Conservation (phyloP, 2,797 vertebrate genomes). For the Scolopax rusticola region DNA sequence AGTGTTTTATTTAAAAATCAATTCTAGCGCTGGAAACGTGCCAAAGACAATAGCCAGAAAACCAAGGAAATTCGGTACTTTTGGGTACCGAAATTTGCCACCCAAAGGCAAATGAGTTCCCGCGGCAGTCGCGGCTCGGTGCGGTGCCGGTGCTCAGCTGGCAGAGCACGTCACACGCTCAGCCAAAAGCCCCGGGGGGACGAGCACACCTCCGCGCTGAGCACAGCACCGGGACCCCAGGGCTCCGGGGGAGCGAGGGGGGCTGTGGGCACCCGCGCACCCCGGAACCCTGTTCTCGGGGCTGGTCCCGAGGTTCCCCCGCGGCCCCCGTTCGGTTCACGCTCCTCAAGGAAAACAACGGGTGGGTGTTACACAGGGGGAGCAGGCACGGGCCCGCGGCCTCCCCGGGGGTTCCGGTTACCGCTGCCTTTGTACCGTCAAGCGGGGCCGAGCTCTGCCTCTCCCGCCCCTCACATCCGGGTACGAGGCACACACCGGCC, state of each 20-base stretch:
- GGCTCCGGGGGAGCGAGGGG: neutral
- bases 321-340: neutral
- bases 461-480: neutral
- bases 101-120: neutral
- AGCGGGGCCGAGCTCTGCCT: neutral
- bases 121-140: rapidly evolving
- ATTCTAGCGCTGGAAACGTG: rapidly evolving
- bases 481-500: neutral
- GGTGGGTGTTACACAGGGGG: neutral
- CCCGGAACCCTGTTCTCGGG: neutral
- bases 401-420: neutral
- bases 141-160: rapidly evolving
- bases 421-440: neutral
- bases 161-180: neutral
- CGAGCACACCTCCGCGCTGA: neutral
- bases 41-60: neutral
- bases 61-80: neutral
- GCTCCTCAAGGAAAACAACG: neutral
- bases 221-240: neutral
- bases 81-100: neutral
- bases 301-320: neutral
- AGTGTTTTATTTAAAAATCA: neutral
- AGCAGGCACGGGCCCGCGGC: neutral
- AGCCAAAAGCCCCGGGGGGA: neutral
- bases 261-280: neutral